Evolutionary conservation across 2,113 vertebrate genomes (phyloP), one percentile per base, ranked within the genome.

Genomic region (Zootoca vivipara): DNA sequence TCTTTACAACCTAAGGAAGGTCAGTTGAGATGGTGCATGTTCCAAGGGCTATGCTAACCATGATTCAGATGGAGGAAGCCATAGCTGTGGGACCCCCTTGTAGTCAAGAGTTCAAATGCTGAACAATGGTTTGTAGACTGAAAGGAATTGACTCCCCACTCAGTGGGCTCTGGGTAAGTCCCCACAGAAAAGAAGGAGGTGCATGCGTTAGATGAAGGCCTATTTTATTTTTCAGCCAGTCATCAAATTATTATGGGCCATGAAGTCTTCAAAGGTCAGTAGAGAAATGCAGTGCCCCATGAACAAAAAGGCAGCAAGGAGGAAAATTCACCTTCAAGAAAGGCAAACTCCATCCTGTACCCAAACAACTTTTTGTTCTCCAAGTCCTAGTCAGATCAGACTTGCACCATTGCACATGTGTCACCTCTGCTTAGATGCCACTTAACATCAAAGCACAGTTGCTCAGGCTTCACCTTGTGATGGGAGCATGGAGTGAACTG

Each of bases 361-460:
- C 79, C 42, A 35, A 82, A 82, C 22, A 82, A 24, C n/a, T 58
- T 62, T 64, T 67, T 83, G 30, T 70, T 72, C 40, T 73, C 73
- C 10, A 84, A 15, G 52, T 67, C n/a, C 42, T 73, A 13, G 82
- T 33, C 10, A 73, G 30, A 85, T 10, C 30, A 9, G n/a, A 3
- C 56, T 40, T 56, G 33, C 33, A 26, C 52, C 30, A 40, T 24
- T 64, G 35, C 56, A 64, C 35, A 62, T 70, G 22, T 75, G 72
- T 85, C 70, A 75, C 22, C 56, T 85, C 72, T 33, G 9, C 46
- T 75, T 64, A 30, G 33, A 20, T 74, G n/a, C 22, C 9, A 75
- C 52, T 75, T 75, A 62, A 64, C 30, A 62, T 24, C n/a, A 70
- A 33, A 40, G 26, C 72, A 2, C 0, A 0, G 30, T 72, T n/a